A percentile compares a stretch with the other conserved stretches of the same genome.
Evolutionary conservation across 2,888 invertebrate species (phyloP).

Genomic region (Suillia variegata): DNA sequence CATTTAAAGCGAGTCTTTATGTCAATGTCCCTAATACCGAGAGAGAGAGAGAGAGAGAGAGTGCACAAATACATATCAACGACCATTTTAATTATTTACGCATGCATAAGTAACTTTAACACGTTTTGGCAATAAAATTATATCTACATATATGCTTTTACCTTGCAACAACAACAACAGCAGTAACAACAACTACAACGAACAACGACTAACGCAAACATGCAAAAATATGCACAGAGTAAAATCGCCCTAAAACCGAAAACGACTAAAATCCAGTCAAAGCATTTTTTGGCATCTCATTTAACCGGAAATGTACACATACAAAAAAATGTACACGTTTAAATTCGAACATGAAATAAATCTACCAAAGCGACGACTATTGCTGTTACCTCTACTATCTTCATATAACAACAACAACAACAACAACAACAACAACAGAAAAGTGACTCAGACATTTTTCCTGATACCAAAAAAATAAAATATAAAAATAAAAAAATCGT

Average conservation of each 20-base stretch:
- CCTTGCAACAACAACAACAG: slow-evolving; percentile 8
- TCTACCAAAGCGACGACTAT: slow-evolving; percentile 35
- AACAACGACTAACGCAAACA: background rate
- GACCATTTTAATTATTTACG: slow-evolving; percentile 25
- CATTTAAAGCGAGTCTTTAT: too few species aligned
- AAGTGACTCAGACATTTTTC: slow-evolving; percentile 52
- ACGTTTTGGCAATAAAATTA: slow-evolving; percentile 51
- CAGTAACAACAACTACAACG: background rate
- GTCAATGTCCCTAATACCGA: too few species aligned
- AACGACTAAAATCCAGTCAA: background rate
- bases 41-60: too few species aligned
- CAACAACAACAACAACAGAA: too few species aligned
- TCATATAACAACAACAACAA: too few species aligned
- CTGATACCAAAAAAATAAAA: slow-evolving; percentile 39
- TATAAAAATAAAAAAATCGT: slow-evolving; percentile 28
- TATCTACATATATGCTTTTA: slow-evolving; percentile 23
- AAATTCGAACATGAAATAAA: slow-evolving; percentile 47
- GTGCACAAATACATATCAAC: too few species aligned
- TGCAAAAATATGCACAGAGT: slow-evolving; percentile 5
- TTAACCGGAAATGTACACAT: background rate
- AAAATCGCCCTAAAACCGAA: background rate
- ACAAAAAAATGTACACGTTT: slow-evolving; percentile 6
- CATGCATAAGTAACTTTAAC: slow-evolving; percentile 28
- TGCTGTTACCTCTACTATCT: background rate
- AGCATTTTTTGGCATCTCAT: background rate